Base-by-base conservation (phyloP, 2,113 vertebrate genomes). In the Periophthalmus modestus region DNA sequence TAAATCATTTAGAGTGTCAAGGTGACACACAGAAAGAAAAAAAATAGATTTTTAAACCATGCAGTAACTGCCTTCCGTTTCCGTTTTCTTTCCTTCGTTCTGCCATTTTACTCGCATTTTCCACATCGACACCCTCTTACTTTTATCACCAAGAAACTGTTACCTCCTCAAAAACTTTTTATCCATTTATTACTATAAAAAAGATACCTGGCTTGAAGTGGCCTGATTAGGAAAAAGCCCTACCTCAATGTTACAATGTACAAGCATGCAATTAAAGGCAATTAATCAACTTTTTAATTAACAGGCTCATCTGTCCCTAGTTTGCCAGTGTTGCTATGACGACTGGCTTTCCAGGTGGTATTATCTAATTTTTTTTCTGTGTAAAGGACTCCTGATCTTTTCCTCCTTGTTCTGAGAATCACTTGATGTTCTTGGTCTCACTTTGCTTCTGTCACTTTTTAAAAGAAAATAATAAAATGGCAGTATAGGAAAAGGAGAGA, bases 221-320 rank as follows among this genome's bases (percentile, higher is more conserved):
- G 48, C 73, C 63, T 77, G 79, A 89, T 84, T 81, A 85, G 74
- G 73, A 78, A 78, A 76, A 24, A 81, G 62, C 54, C 74, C 74
- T 77, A 73, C 78, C 71, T 77, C 34, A 19, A 73, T 50, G 73
- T 77, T 82, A 84, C 77, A 80, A 71, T 63, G 82, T 74, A 76
- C 66, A 86, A 85, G 79, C 68, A 71, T 68, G 81, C 78, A 88
- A 88, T 90, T 88, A 87, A 87, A 90, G 74, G 50, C 75, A 89
- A 92, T 90, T 89, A 86, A 92, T 91, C 82, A 88, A 84, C 83
- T 90, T 92, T 58, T 89, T 88, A 90, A 90, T 92, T 89, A 89
- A 88, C 77, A 70, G 66, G 78, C 63, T 77, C 16, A 57, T 71
- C 66, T 13, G 81, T 82, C 82, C 68, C 46, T 14, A 67, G 82